phyloP scores from a whole-genome alignment of 1,140 invertebrate species.

The Lasioglossum albipes region DNA sequence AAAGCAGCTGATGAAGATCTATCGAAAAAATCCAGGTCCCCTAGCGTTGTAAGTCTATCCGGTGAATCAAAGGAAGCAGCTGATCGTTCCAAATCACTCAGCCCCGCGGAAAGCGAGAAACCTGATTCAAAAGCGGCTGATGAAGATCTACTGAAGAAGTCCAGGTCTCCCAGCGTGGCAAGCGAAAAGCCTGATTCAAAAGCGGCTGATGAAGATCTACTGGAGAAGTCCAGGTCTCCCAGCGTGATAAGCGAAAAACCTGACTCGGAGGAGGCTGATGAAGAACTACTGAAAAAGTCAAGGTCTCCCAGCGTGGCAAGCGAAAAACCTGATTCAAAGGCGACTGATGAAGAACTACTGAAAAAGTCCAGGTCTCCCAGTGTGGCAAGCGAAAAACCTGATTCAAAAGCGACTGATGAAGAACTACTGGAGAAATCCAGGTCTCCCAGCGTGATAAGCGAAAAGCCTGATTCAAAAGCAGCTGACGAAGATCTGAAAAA shows the following conservation, averaged over 20 bases:
- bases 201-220: no score
- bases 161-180: neutral
- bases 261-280: conserved; percentile 14
- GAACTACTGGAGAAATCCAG: neutral
- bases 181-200: conserved; percentile 55
- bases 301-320: neutral
- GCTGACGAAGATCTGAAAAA: neutral
- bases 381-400: conserved; percentile 55
- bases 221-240: neutral
- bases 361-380: conserved; percentile 48
- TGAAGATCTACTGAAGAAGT: neutral
- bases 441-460: conserved; percentile 12
- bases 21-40: neutral
- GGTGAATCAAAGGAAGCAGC: no score
- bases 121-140: neutral
- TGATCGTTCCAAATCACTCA: neutral
- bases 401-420: conserved; percentile 35
- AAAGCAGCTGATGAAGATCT: no score
- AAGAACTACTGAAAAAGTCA: neutral
- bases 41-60: neutral
- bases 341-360: neutral
- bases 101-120: neutral
- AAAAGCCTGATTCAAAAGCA: conserved; percentile 58
- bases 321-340: conserved; percentile 59
- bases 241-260: conserved; percentile 48